These are phyloP conservation scores for Ypsolopha scabrella DNA, from an alignment of 2,888 invertebrate species.

Conservation along the genomic window DNA sequence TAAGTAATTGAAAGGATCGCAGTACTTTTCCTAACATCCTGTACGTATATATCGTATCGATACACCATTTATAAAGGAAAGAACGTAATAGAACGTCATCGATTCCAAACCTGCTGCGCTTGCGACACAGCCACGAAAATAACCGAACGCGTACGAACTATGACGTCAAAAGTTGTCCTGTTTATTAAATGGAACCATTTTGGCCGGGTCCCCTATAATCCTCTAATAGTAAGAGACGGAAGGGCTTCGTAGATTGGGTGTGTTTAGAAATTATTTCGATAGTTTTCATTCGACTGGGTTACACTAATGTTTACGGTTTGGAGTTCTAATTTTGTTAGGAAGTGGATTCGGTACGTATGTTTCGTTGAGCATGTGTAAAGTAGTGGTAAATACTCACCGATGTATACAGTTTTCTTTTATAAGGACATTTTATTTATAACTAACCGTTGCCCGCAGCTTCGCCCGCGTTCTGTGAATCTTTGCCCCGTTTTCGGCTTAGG, in stretches of 20 bases:
- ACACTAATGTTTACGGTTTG: not conserved
- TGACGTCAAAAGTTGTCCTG: not conserved
- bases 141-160: constrained; percentile 38
- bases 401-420: too few relatives aligned
- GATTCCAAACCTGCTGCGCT: not conserved
- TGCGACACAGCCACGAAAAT: constrained; percentile 20
- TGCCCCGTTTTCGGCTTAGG: too few relatives aligned
- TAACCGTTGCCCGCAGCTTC: too few relatives aligned
- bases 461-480: too few relatives aligned
- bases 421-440: too few relatives aligned
- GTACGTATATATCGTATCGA: too few relatives aligned
- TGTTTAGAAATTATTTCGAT: not conserved
- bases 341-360: not conserved
- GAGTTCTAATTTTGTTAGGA: not conserved
- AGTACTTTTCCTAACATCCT: too few relatives aligned
- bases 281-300: not conserved
- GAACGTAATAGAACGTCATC: too few relatives aligned
- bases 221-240: not conserved
- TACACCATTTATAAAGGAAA: too few relatives aligned
- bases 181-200: not conserved
- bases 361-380: too few relatives aligned
- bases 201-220: not conserved
- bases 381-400: too few relatives aligned
- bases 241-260: not conserved
- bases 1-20: too few relatives aligned